Base-by-base conservation (phyloP, 2,113 vertebrate species). In the Carollia perspicillata region DNA sequence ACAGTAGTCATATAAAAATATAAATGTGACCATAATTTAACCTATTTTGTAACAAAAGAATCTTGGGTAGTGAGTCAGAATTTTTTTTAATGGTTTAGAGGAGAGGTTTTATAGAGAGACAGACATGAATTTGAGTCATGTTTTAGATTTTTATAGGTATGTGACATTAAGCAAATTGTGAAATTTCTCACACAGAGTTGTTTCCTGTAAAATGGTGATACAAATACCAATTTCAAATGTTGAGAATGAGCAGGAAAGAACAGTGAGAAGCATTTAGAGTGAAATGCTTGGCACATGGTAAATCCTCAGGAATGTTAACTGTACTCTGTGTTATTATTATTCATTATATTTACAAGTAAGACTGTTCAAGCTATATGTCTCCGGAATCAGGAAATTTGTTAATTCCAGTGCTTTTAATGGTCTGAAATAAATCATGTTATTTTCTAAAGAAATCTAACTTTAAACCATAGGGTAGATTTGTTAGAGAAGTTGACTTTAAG, bases 321-420 rank as follows among this genome's bases (percentile, higher is more conserved):
- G 6, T n/a, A 26, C 35, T 75, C 47, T 81, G n/a, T 51, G 13
- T 37, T 89, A 10, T 37, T 60, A 58, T n/a, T 69, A n/a, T 30
- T 74, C 23, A 47, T 84, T 71, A 13, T 55, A 58, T 44, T 37
- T 69, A 78, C 5, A 74, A n/a, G 18, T 84, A 65, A 78, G 11
- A 0, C 6, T 58, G 1, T 40, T 47, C 26, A 51, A 51, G 4
- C 0, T 40, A 33, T 72, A 2, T n/a, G 33, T 0, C 1, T n/a
- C 12, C 58, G 35, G 3, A 88, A 28, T 37, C 4, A 55, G 6
- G n/a, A 74, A 42, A 17, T 79, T 74, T 68, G 2, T 16, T 89
- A 88, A 60, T 94, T 77, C 6, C 10, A 10, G 14, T 1, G 5
- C 8, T 81, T 47, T 81, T 20, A 28, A 26, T 42, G 17, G 5